A percentile compares a stretch with the other conserved stretches of the same genome.
These are phyloP conservation scores for Orthosia gothica DNA, from an alignment of 2,888 invertebrate species.

Conservation along the genomic window DNA sequence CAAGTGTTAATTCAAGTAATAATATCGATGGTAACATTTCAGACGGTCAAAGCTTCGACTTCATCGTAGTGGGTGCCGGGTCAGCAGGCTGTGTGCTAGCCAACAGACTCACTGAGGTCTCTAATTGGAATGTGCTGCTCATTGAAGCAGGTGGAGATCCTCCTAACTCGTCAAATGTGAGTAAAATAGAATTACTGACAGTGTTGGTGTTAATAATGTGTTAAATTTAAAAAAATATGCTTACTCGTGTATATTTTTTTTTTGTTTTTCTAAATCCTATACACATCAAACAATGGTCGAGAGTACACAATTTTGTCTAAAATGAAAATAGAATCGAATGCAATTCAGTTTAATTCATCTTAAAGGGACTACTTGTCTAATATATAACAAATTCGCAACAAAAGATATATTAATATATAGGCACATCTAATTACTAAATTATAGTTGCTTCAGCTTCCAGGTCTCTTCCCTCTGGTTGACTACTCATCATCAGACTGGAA, in stretches of 20 bases:
- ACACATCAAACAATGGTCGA: background rate
- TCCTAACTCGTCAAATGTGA: constrained; percentile 72
- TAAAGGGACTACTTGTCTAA: too few species aligned
- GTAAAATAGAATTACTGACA: constrained; percentile 20
- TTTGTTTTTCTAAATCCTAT: background rate
- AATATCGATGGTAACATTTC: constrained; percentile 19
- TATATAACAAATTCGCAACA: background rate
- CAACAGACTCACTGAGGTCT: constrained; percentile 62
- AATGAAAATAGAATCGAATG: background rate
- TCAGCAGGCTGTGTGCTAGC: background rate
- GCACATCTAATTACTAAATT: background rate
- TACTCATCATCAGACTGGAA: constrained; percentile 58
- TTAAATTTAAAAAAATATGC: background rate
- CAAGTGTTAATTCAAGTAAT: too few species aligned
- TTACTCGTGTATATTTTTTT: background rate
- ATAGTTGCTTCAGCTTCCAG: constrained; percentile 70
- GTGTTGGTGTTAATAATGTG: background rate
- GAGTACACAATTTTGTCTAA: background rate
- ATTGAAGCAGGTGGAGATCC: constrained; percentile 73
- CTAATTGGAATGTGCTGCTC: constrained; percentile 68
- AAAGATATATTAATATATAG: background rate
- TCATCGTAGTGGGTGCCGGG: constrained; percentile 9
- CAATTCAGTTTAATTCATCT: background rate
- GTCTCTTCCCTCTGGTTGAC: constrained; percentile 46
- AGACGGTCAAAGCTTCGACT: constrained; percentile 70